Evolutionary conservation across 2,113 vertebrate species (phyloP).

Genomic region (Pterophyllum scalare): DNA sequence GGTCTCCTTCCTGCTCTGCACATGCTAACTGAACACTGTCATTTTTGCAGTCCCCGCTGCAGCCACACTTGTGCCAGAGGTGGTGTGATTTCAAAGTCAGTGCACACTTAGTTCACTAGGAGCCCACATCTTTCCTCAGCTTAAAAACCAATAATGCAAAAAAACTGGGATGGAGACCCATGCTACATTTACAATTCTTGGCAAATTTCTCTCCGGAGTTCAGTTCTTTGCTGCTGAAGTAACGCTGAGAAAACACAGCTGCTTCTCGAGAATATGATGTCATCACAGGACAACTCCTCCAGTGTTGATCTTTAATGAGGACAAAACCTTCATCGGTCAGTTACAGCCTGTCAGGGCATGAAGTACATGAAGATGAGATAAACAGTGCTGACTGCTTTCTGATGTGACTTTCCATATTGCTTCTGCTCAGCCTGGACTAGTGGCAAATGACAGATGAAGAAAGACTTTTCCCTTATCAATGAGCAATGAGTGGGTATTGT

Average conservation of each 20-base stretch:
- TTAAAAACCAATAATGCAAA: slow-evolving; percentile 8
- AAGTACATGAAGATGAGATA: slow-evolving; percentile 30
- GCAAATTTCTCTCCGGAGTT: slow-evolving; percentile 79
- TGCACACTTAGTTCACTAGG: neutral
- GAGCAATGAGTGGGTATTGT: slow-evolving; percentile 53
- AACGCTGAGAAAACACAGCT: slow-evolving; percentile 91
- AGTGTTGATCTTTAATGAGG: slow-evolving; percentile 79
- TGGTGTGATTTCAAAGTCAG: neutral
- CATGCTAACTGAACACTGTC: neutral
- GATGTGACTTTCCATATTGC: neutral
- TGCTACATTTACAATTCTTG: slow-evolving; percentile 70
- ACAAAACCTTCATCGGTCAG: slow-evolving; percentile 66
- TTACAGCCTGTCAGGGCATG: slow-evolving; percentile 39
- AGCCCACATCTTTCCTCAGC: neutral
- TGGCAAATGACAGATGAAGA: slow-evolving; percentile 33
- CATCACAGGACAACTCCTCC: slow-evolving; percentile 84
- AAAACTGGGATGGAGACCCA: slow-evolving; percentile 21
- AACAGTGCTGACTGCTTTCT: slow-evolving; percentile 24
- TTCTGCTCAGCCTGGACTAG: neutral
- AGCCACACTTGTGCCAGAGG: neutral
- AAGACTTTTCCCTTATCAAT: slow-evolving; percentile 55
- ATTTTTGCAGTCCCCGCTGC: neutral
- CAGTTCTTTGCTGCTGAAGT: slow-evolving; percentile 86
- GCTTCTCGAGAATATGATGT: slow-evolving; percentile 86
- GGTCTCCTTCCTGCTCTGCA: neutral